Evolutionary conservation across 2,797 vertebrate genomes (phyloP).

Genomic region (Phyllotis vaccarum): DNA sequence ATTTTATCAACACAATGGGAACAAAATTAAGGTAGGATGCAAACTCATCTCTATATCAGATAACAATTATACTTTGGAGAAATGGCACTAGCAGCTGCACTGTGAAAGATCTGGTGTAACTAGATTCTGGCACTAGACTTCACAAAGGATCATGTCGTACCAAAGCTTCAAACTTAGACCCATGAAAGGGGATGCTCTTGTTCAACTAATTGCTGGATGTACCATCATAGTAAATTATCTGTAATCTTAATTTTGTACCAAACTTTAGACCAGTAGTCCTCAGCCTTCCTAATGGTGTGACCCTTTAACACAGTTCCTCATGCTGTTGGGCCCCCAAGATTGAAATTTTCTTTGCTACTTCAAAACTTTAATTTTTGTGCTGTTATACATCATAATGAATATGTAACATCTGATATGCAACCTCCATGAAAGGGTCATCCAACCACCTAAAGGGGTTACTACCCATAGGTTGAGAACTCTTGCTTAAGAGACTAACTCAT

Average conservation of each 20-base stretch:
- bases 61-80: not conserved
- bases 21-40: not conserved
- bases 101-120: not conserved
- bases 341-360: not conserved
- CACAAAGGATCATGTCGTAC: no score
- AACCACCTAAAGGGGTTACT: not conserved
- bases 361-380: not conserved
- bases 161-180: not conserved
- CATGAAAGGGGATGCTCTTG: accelerated
- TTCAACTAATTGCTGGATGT: accelerated
- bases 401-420: not conserved
- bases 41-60: not conserved
- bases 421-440: not conserved
- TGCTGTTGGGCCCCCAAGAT: not conserved
- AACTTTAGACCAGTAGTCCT: not conserved
- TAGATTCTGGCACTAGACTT: not conserved
- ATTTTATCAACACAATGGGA: not conserved
- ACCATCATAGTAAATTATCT: not conserved
- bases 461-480: not conserved
- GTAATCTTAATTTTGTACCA: not conserved
- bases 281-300: not conserved
- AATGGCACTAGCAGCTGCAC: not conserved
- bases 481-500: not conserved
- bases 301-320: not conserved
- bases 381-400: not conserved